Conservation (phyloP, 2,113 vertebrate species). For the Thamnophis sirtalis region DNA sequence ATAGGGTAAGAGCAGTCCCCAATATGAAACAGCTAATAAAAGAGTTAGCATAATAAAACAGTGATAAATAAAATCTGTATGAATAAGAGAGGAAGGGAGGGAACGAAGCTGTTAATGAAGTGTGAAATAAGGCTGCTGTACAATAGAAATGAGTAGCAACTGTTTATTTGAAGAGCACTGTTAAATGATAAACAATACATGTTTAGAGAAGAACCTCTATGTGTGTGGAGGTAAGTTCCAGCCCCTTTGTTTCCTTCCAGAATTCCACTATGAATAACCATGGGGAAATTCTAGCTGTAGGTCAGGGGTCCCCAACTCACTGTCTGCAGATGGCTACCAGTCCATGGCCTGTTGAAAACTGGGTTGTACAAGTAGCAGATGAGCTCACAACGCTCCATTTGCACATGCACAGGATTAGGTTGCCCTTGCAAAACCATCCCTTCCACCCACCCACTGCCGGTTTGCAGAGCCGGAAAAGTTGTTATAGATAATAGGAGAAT, state of each 20-base stretch:
- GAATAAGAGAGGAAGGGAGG: neutral
- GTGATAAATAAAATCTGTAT: neutral
- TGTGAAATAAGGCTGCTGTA: neutral
- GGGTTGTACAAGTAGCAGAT: neutral
- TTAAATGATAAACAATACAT: neutral
- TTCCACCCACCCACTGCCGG: no score
- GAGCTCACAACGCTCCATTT: neutral
- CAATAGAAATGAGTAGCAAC: neutral
- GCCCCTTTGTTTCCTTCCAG: neutral
- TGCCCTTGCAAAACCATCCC: neutral
- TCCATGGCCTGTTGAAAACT: neutral
- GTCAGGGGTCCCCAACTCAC: neutral
- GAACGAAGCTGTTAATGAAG: neutral
- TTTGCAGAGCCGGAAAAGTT: no score
- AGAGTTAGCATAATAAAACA: neutral
- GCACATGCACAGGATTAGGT: neutral
- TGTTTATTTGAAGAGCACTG: neutral
- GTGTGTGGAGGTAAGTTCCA: neutral
- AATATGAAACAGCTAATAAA: neutral
- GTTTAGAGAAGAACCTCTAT: neutral
- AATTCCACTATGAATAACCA: neutral
- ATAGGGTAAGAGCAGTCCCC: neutral
- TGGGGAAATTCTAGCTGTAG: neutral
- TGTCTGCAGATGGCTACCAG: neutral
- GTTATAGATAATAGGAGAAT: neutral